Conservation (phyloP, 2,888 invertebrate species). For the Pseudococcus viburni region DNA sequence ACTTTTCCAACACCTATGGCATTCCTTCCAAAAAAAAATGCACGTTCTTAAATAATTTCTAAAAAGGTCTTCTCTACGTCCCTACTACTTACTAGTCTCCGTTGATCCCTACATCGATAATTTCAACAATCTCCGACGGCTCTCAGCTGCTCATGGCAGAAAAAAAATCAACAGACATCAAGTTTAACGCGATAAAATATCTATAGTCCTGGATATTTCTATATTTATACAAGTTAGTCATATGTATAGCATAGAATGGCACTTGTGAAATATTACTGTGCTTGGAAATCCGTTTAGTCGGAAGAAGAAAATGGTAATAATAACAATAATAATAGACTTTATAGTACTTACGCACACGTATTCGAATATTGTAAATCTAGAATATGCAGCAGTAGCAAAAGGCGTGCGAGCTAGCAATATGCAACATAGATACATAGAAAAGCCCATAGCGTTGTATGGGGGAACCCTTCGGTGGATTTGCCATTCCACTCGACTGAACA, state of each 20-base stretch:
- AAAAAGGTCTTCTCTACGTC: neutral
- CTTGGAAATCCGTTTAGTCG: conserved; percentile 60
- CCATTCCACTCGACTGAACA: conserved; percentile 65
- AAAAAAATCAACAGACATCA: neutral
- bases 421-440: neutral
- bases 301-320: conserved; percentile 58
- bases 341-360: conserved; percentile 17
- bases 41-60: neutral
- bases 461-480: conserved; percentile 65
- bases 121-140: neutral
- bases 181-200: conserved; percentile 44
- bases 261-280: conserved; percentile 58
- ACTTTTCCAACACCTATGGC: too few relatives aligned
- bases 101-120: neutral
- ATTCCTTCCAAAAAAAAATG: too few relatives aligned
- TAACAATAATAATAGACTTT: conserved; percentile 59
- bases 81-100: neutral
- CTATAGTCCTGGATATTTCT: neutral
- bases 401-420: conserved; percentile 8
- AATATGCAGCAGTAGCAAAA: neutral
- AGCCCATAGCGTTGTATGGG: neutral
- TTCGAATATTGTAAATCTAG: conserved; percentile 11
- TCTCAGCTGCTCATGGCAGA: neutral
- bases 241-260: conserved; percentile 35
- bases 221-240: conserved; percentile 27